phyloP scores from a whole-genome alignment of 2,888 invertebrate species.

The Drosophila helvetica region DNA sequence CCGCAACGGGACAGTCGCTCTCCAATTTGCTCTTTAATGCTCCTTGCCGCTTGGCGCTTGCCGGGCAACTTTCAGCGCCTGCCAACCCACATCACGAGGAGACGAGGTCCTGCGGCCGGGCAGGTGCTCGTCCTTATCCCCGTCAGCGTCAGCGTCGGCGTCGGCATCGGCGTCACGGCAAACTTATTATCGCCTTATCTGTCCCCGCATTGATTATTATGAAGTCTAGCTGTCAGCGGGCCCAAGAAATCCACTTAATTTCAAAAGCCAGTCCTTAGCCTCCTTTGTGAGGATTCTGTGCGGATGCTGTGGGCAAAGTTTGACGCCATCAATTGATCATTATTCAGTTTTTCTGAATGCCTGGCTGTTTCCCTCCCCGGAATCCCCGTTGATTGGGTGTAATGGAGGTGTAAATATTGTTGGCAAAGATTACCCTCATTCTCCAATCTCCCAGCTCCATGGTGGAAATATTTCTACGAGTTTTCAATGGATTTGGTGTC shows the following conservation, averaged over 20 bases:
- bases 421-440: slow-evolving; percentile 7
- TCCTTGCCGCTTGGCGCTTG: background rate
- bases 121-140: slow-evolving; percentile 51
- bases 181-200: slow-evolving; percentile 62
- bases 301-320: slow-evolving; percentile 39
- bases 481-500: background rate
- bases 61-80: slow-evolving; percentile 37
- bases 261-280: slow-evolving; percentile 30
- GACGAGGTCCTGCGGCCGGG: slow-evolving; percentile 17
- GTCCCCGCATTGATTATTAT: slow-evolving; percentile 63
- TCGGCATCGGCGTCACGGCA: slow-evolving; percentile 40
- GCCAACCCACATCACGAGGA: slow-evolving; percentile 49
- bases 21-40: slow-evolving; percentile 28
- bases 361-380: slow-evolving; percentile 9
- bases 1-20: slow-evolving; percentile 51
- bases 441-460: background rate
- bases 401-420: slow-evolving; percentile 21
- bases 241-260: slow-evolving; percentile 62
- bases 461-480: background rate
- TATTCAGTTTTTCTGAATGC: slow-evolving; percentile 48
- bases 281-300: background rate
- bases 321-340: slow-evolving; percentile 67
- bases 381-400: slow-evolving; percentile 18
- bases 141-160: slow-evolving; percentile 23
- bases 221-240: slow-evolving; percentile 61